Percentiles rank a stretch among this genome's conserved stretches.
These are phyloP conservation scores for Neomorphus geoffroyi DNA, from an alignment of 2,797 vertebrate species.

Conservation along the genomic window DNA sequence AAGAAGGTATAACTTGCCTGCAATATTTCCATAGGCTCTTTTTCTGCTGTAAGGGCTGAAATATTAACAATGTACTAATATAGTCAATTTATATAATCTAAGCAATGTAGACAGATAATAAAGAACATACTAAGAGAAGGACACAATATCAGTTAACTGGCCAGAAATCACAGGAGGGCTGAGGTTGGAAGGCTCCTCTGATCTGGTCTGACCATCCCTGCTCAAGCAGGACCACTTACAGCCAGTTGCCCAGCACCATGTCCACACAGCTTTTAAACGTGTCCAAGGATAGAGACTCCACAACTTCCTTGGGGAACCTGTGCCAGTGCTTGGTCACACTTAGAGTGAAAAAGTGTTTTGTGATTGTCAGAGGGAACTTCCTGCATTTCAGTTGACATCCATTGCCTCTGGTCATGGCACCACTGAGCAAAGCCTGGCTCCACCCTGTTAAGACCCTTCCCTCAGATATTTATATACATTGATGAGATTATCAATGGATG, in stretches of 20 bases:
- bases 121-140: neutral
- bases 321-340: neutral
- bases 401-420: neutral
- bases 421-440: neutral
- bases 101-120: neutral
- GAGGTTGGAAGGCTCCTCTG: neutral
- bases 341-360: neutral
- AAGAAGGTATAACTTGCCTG: neutral
- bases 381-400: neutral
- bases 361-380: neutral
- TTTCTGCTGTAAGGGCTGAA: neutral
- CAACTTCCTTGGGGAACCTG: neutral
- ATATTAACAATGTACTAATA: neutral
- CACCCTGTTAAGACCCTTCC: neutral
- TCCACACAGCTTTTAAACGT: neutral
- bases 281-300: neutral
- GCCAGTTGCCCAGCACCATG: neutral
- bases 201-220: rapidly evolving
- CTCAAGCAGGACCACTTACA: neutral
- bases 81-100: neutral
- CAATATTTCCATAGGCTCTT: neutral
- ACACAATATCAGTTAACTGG: neutral
- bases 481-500: neutral
- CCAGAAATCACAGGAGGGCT: neutral
- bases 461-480: neutral